Conservation (phyloP, 2,888 invertebrate species). For the Drosophila vallismaia region DNA sequence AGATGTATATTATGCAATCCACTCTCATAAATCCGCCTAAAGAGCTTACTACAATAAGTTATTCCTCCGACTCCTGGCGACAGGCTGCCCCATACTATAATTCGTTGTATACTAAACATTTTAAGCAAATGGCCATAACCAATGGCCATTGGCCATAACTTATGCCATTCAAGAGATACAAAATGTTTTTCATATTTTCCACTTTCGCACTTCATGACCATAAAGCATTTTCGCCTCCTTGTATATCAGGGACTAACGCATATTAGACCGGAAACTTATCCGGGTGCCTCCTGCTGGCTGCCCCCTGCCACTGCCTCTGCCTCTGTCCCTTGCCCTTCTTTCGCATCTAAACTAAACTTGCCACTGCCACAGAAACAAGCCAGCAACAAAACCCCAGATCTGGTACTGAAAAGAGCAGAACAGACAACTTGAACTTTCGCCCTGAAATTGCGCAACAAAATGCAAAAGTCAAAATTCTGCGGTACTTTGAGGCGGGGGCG, state of each 20-base stretch:
- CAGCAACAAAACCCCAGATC: constrained; percentile 46
- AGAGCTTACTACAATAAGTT: constrained; percentile 4
- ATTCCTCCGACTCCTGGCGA: neutral
- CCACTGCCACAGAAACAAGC: constrained; percentile 35
- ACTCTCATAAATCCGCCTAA: constrained; percentile 35
- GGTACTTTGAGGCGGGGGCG: constrained; percentile 10
- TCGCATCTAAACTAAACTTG: constrained; percentile 16
- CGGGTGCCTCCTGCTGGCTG: neutral
- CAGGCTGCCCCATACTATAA: neutral
- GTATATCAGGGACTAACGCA: constrained; percentile 64
- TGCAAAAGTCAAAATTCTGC: constrained; percentile 76
- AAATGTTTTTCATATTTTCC: constrained; percentile 72
- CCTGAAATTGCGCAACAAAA: constrained; percentile 75
- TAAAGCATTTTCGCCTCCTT: constrained; percentile 65
- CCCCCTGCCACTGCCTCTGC: neutral
- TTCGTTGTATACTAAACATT: constrained; percentile 38
- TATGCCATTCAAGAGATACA: constrained; percentile 36
- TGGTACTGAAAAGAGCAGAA: constrained; percentile 12
- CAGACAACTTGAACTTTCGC: constrained; percentile 74
- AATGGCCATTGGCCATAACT: constrained; percentile 49
- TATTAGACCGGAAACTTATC: constrained; percentile 54
- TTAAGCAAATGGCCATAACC: constrained; percentile 49
- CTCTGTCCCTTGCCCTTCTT: neutral
- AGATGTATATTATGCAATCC: constrained; percentile 28
- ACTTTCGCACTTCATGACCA: constrained; percentile 79